Evolutionary conservation across 2,888 invertebrate species (phyloP).

Genomic region (Mythimna pallens): DNA sequence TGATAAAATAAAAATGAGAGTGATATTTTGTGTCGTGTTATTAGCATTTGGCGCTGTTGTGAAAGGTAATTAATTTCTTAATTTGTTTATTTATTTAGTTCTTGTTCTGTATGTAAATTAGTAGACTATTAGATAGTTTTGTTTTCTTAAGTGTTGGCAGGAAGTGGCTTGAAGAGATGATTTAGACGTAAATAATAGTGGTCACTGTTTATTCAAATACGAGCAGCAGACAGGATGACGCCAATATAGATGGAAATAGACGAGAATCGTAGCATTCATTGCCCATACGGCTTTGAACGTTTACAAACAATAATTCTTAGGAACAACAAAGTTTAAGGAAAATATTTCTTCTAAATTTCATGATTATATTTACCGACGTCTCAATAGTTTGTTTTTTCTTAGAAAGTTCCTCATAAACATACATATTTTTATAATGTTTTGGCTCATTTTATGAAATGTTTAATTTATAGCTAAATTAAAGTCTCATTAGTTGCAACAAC

Average conservation of each 20-base stretch:
- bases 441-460: no score
- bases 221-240: constrained; percentile 36
- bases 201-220: constrained; percentile 7
- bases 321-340: neutral
- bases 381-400: neutral
- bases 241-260: constrained; percentile 15
- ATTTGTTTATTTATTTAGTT: neutral
- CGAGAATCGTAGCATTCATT: neutral
- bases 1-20: constrained; percentile 63
- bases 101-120: neutral
- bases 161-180: neutral
- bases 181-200: neutral
- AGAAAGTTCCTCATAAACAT: neutral
- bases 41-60: constrained; percentile 35
- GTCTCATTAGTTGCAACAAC: no score
- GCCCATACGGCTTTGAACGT: neutral
- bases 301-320: constrained; percentile 8
- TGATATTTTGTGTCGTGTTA: constrained; percentile 56
- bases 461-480: no score
- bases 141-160: neutral
- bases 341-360: neutral
- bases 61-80: constrained; percentile 42
- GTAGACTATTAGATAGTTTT: neutral
- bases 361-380: neutral
- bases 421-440: no score